A percentile compares a stretch with the other conserved stretches of the same genome.
Conservation (phyloP, 2,888 invertebrate genomes). For the Tetrapedia diversipes region DNA sequence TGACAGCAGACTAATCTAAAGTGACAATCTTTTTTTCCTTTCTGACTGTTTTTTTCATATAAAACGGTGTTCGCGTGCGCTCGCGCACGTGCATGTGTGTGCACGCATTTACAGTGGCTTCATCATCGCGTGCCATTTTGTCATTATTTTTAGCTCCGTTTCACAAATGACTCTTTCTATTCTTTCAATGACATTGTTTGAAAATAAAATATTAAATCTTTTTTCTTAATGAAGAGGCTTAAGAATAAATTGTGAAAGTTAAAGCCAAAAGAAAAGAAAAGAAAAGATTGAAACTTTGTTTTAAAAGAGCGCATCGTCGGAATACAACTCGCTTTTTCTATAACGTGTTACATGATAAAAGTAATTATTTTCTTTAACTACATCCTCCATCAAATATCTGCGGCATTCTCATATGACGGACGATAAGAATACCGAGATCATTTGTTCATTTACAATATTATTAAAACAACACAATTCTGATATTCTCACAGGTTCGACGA, state of each 20-base stretch:
- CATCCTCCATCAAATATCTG: slow-evolving; percentile 4
- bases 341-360: slow-evolving; percentile 52
- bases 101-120: slow-evolving; percentile 59
- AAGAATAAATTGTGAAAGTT: slow-evolving; percentile 23
- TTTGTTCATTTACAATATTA: slow-evolving; percentile 30
- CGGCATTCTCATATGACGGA: slow-evolving; percentile 1
- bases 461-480: slow-evolving; percentile 19
- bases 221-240: too few species aligned
- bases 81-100: slow-evolving; percentile 65
- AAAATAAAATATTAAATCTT: slow-evolving; percentile 5
- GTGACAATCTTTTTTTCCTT: slow-evolving; percentile 60
- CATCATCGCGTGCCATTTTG: slow-evolving; percentile 20
- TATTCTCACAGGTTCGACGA: slow-evolving; percentile 7
- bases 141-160: slow-evolving; percentile 17
- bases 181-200: slow-evolving; percentile 11
- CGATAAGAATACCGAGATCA: slow-evolving; percentile 24
- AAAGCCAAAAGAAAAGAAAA: slow-evolving; percentile 43
- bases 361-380: slow-evolving; percentile 23
- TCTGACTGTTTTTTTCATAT: slow-evolving; percentile 68
- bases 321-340: slow-evolving; percentile 44
- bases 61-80: slow-evolving; percentile 67
- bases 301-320: slow-evolving; percentile 45
- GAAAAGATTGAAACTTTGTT: slow-evolving; percentile 46
- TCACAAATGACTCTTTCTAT: slow-evolving; percentile 10
- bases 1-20: slow-evolving; percentile 73